Evolutionary conservation across 2,113 vertebrate species (phyloP).

Genomic region (Austrofundulus limnaeus): DNA sequence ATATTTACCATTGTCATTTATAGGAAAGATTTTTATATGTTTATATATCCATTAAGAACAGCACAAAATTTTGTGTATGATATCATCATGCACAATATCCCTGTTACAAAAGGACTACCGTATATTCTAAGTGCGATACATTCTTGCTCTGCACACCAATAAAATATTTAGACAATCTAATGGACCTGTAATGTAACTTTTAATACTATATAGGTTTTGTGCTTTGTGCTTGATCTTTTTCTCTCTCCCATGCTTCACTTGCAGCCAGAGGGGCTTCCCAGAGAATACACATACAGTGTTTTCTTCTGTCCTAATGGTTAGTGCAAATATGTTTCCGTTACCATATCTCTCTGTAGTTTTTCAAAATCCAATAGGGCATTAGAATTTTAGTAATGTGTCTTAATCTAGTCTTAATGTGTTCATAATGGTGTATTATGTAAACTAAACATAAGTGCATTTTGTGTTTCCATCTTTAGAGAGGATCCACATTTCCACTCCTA

Average conservation of each 20-base stretch:
- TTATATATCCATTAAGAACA: background rate
- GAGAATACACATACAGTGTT: slow-evolving; percentile 92
- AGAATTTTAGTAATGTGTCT: background rate
- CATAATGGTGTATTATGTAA: background rate
- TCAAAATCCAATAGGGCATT: background rate
- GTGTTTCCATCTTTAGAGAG: slow-evolving; percentile 81
- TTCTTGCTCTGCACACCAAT: too few species aligned
- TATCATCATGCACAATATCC: too few species aligned
- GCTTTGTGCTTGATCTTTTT: slow-evolving; percentile 24
- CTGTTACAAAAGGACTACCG: too few species aligned
- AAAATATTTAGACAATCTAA: too few species aligned
- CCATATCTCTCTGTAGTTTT: background rate
- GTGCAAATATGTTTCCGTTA: slow-evolving; percentile 14
- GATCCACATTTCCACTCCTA: slow-evolving; percentile 94
- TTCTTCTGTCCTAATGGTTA: slow-evolving; percentile 95
- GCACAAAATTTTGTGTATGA: too few species aligned
- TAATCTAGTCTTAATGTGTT: too few species aligned
- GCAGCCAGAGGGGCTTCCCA: slow-evolving; percentile 88
- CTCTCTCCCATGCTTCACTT: slow-evolving; percentile 53
- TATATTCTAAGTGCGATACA: too few species aligned
- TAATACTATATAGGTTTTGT: background rate
- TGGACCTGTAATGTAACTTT: too few species aligned
- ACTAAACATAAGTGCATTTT: slow-evolving; percentile 11
- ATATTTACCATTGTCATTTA: background rate
- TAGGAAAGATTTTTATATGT: background rate